Conservation (phyloP, 2,888 invertebrate genomes). For the Drosophila bunnanda region DNA sequence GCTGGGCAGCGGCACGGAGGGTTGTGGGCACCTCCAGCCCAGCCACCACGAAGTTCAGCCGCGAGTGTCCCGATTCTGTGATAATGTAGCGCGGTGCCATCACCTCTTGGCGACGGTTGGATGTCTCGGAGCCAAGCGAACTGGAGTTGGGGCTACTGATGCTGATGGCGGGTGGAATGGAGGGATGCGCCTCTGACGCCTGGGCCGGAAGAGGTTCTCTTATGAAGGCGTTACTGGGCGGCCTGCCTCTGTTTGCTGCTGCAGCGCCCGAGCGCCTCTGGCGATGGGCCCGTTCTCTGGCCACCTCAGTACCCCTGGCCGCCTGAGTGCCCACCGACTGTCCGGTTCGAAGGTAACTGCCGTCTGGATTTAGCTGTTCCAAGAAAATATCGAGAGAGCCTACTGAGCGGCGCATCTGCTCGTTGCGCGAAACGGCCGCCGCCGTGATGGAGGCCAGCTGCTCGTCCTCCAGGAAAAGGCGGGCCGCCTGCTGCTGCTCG, state of each 20-base stretch:
- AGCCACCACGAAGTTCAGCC: conserved; percentile 8
- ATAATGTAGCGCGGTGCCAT: conserved; percentile 8
- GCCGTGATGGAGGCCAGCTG: conserved; percentile 61
- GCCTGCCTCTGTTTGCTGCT: neutral
- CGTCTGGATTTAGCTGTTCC: conserved; percentile 66
- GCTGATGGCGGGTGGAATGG: conserved; percentile 4
- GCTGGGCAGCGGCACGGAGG: neutral
- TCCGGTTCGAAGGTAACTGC: conserved; percentile 56
- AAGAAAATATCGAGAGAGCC: conserved; percentile 57
- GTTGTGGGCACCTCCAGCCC: conserved; percentile 1
- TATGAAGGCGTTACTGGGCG: neutral
- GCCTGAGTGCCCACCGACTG: neutral
- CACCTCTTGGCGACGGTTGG: conserved; percentile 8
- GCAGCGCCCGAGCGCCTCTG: conserved; percentile 1
- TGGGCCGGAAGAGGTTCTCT: neutral
- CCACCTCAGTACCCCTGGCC: neutral
- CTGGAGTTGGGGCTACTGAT: conserved; percentile 8
- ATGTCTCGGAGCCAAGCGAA: conserved; percentile 3
- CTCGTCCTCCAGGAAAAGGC: conserved; percentile 66
- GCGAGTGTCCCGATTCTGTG: conserved; percentile 6
- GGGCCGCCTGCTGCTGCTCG: conserved; percentile 68
- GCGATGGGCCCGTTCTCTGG: conserved; percentile 6
- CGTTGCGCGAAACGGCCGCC: conserved; percentile 60
- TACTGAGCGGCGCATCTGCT: conserved; percentile 47
- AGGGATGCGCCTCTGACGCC: neutral